These are phyloP conservation scores for Netelia fuscicornis DNA, from an alignment of 2,888 invertebrate species.

Conservation along the genomic window DNA sequence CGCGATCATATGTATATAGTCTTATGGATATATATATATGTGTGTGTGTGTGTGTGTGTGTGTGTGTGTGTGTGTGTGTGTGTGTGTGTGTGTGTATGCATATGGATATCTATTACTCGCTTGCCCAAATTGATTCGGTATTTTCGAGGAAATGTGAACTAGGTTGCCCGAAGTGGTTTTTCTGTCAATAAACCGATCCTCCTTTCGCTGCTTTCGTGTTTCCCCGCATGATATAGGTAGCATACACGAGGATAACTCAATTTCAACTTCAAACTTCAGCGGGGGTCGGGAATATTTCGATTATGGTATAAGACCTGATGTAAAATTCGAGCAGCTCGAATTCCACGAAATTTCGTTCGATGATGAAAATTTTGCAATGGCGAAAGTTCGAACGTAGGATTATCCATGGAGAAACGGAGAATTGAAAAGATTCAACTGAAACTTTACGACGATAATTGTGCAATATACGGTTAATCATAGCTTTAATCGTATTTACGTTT, in stretches of 20 bases:
- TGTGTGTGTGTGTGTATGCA: no score
- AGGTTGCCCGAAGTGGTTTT: conserved; percentile 53
- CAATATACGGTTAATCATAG: no score
- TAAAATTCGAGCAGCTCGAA: conserved; percentile 33
- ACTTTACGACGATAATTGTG: neutral
- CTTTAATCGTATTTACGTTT: no score
- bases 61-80: no score
- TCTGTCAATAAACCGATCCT: conserved; percentile 49
- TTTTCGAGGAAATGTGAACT: conserved; percentile 72
- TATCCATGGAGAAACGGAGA: neutral
- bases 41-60: no score
- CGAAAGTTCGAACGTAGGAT: neutral
- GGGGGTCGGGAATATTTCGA: conserved; percentile 49
- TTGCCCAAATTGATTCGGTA: conserved; percentile 73
- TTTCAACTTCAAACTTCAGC: conserved; percentile 59
- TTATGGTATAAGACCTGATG: conserved; percentile 14
- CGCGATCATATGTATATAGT: neutral
- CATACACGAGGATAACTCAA: conserved; percentile 56
- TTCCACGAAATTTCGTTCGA: conserved; percentile 13
- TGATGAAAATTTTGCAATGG: conserved; percentile 21
- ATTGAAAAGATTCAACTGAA: neutral
- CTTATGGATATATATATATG: conserved; percentile 1
- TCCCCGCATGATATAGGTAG: neutral
- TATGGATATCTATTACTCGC: conserved; percentile 38
- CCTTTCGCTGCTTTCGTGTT: conserved; percentile 27